Conservation (phyloP, 2,797 vertebrate species). For the Carcharodon carcharias region DNA sequence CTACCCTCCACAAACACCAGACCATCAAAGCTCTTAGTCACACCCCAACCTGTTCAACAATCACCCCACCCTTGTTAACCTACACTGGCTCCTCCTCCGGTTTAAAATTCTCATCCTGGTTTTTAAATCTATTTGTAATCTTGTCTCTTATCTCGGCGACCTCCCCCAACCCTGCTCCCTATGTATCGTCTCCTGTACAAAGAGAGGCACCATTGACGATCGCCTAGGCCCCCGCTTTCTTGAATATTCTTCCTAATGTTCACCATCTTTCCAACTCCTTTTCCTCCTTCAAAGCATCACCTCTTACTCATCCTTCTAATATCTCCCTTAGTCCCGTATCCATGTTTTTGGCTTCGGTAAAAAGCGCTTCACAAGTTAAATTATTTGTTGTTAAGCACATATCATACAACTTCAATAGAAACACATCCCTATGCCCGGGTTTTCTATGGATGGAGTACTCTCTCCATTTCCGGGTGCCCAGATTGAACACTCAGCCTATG, state of each 20-base stretch:
- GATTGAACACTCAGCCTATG: not conserved
- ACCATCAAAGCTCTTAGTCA: not conserved
- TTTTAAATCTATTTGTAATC: not conserved
- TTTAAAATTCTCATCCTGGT: not conserved
- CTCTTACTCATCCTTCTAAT: not conserved
- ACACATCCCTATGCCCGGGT: too few species aligned
- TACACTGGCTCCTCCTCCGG: not conserved
- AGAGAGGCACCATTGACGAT: not conserved
- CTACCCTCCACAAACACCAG: not conserved
- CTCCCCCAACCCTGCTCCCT: not conserved
- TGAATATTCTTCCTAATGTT: not conserved
- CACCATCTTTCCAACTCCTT: not conserved
- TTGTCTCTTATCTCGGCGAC: not conserved
- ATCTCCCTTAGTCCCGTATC: not conserved
- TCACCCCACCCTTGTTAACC: too few species aligned
- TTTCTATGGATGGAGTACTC: not conserved
- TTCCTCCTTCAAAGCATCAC: not conserved
- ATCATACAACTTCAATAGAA: not conserved
- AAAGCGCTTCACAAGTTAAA: not conserved
- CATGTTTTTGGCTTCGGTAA: not conserved
- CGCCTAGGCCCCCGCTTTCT: not conserved
- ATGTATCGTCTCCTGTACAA: too few species aligned
- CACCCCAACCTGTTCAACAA: not conserved
- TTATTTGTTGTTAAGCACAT: not conserved
- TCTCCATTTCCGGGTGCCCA: slow-evolving; percentile 13